Base-by-base conservation (phyloP, 2,113 vertebrate genomes). In the Anhinga anhinga region DNA sequence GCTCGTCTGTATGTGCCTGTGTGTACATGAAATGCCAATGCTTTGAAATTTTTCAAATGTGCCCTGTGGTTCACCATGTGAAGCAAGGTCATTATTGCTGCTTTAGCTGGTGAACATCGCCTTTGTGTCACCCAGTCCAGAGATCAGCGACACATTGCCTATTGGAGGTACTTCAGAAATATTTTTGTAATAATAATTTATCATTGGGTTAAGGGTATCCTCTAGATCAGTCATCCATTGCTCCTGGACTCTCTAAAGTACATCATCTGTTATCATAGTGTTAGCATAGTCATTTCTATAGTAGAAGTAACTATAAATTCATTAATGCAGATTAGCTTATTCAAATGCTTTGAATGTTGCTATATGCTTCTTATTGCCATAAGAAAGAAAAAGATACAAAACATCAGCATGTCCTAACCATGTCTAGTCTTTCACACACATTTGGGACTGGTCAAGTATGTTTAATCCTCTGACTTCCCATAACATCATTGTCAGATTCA, bases 11-110 rank as follows among this genome's bases (percentile, higher is more conserved):
- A 13, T 25, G 9, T 74, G 50, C 42, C 73, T 45, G 17, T 4
- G 1, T 0, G 0, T 23, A 63, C 91, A 67, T 14, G 16, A 91
- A 87, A 79, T 1, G 1, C 20, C 34, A 63, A 14, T 9, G 25
- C 56, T 67, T 82, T 77, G 66, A 80, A 76, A 74, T 34, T 63
- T 79, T 93, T 55, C 66, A 85, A 15, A 83, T 36, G 21, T 56
- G 50, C n/a, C 74, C 52, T 32, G 58, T 56, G 66, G 44, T 65
- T 86, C 79, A 23, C 26, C 20, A 18, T 30, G 34, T 22, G 59
- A 87, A 83, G 59, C 6, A 4, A 92, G 53, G 42, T 76, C 4
- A 0, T 42, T 82, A 44, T 25, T 58, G 59, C 29, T 81, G n/a
- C n/a, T 95, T 94, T 81, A 80, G 82, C 52, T 55, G 61, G 44